phyloP scores from a whole-genome alignment of 1,140 invertebrate species.

The Bombus turneri region DNA sequence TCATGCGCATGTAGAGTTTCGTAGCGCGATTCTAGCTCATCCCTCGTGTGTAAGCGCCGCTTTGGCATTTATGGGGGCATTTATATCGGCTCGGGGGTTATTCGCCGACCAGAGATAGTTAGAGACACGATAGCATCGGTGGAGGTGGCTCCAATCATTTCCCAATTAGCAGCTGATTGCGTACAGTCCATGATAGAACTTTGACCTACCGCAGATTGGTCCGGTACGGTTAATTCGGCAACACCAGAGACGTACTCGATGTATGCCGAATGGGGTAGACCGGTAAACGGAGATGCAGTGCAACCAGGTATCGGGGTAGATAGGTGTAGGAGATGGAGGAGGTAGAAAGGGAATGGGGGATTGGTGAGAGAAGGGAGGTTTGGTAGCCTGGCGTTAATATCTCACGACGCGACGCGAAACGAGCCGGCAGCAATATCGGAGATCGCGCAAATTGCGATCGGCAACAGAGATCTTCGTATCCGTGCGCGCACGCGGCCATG shows the following conservation, averaged over 20 bases:
- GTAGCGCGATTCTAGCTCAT: not conserved
- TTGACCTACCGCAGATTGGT: constrained; percentile 55
- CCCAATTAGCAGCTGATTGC: constrained; percentile 80
- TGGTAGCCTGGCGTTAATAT: constrained; percentile 62
- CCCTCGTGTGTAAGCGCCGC: constrained; percentile 34
- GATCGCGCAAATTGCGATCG: constrained; percentile 69
- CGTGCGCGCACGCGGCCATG: constrained; percentile 36
- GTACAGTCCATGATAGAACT: constrained; percentile 70
- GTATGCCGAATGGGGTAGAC: constrained; percentile 16
- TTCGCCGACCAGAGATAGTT: constrained; percentile 58
- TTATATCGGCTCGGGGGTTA: constrained; percentile 58
- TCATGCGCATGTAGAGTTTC: not conserved
- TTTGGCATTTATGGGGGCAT: constrained; percentile 70
- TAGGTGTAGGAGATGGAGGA: constrained; percentile 1
- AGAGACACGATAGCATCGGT: constrained; percentile 67
- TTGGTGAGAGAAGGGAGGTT: not conserved
- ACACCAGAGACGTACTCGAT: constrained; percentile 37
- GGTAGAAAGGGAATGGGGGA: not conserved
- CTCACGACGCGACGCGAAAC: constrained; percentile 62
- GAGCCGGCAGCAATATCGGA: constrained; percentile 63
- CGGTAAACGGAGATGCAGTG: constrained; percentile 14
- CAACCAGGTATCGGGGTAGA: constrained; percentile 11
- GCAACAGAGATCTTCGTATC: constrained; percentile 62
- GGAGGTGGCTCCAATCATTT: constrained; percentile 77
- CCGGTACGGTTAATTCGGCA: constrained; percentile 50